Evolutionary conservation across 2,888 invertebrate species (phyloP).

Genomic region (Cremastinae sp.): DNA sequence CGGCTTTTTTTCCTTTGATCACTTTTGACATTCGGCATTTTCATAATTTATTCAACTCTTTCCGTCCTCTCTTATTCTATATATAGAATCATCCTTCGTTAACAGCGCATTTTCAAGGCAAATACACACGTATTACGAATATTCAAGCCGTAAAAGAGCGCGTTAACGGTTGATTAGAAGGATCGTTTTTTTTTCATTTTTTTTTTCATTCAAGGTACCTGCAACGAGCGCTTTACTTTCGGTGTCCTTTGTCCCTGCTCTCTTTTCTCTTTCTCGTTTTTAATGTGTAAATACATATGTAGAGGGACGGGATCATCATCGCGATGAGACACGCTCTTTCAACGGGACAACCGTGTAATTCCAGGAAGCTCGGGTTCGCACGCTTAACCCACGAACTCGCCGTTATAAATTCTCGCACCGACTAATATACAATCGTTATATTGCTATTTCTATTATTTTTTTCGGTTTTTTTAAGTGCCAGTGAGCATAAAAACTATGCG

Average conservation of each 20-base stretch:
- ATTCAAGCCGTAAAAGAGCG: conserved; percentile 32
- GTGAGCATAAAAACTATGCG: neutral
- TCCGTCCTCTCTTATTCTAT: conserved; percentile 29
- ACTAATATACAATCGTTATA: conserved; percentile 32
- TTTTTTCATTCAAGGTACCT: too few species aligned
- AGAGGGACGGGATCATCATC: conserved; percentile 14
- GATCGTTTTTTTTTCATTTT: conserved; percentile 31
- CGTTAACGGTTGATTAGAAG: conserved; percentile 61
- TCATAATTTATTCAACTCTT: conserved; percentile 75
- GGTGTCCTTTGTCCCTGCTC: conserved; percentile 23
- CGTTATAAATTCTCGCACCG: conserved; percentile 42
- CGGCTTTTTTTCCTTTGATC: conserved; percentile 74
- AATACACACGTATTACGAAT: conserved; percentile 34
- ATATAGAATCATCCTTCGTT: conserved; percentile 42
- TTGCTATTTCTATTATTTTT: conserved; percentile 1
- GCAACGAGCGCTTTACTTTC: conserved; percentile 40
- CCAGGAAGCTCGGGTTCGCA: conserved; percentile 44
- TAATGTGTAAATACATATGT: conserved; percentile 3
- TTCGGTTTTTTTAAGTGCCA: neutral
- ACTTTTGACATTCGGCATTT: conserved; percentile 75
- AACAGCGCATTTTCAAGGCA: conserved; percentile 32
- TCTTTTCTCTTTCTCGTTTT: neutral
- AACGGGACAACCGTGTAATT: conserved; percentile 53
- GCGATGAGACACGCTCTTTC: conserved; percentile 56
- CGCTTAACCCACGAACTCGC: conserved; percentile 6